A percentile compares a stretch with the other conserved stretches of the same genome.
Conservation (phyloP, 2,113 vertebrate genomes). For the Azemiops feae region DNA sequence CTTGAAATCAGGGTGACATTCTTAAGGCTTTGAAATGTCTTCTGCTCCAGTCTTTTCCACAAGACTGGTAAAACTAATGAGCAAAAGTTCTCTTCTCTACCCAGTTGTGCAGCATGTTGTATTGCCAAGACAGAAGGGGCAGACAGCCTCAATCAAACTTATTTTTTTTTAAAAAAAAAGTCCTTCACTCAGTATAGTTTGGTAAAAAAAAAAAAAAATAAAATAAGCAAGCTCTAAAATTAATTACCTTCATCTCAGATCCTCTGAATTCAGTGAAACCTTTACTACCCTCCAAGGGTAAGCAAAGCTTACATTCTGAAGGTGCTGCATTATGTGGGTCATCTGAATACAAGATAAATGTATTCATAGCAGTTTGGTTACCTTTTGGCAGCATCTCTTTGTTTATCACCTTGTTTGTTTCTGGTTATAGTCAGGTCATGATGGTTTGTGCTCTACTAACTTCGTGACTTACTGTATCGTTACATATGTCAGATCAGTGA, state of each 20-base stretch:
- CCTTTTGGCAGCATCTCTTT: neutral
- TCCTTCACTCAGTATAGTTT: neutral
- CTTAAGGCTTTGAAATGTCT: slow-evolving; percentile 36
- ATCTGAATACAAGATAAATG: neutral
- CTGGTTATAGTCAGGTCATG: neutral
- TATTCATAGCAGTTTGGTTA: neutral
- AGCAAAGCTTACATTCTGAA: neutral
- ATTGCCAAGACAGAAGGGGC: slow-evolving; percentile 36
- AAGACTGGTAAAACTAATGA: slow-evolving; percentile 42
- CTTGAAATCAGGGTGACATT: slow-evolving; percentile 26
- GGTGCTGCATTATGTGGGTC: neutral
- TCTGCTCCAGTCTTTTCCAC: slow-evolving; percentile 38
- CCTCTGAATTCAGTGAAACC: neutral
- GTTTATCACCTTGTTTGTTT: neutral
- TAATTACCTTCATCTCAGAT: neutral
- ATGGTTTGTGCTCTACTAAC: neutral
- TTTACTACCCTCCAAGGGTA: neutral
- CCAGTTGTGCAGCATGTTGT: slow-evolving; percentile 20
- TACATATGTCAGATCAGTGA: neutral
- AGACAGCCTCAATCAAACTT: neutral
- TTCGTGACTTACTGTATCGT: neutral
- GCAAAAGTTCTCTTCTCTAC: slow-evolving; percentile 19
- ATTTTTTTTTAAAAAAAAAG: neutral
- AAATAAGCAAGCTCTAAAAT: neutral
- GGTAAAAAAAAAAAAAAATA: slow-evolving; percentile 4